Conservation (phyloP, 2,888 invertebrate genomes). For the Altica lythri region DNA sequence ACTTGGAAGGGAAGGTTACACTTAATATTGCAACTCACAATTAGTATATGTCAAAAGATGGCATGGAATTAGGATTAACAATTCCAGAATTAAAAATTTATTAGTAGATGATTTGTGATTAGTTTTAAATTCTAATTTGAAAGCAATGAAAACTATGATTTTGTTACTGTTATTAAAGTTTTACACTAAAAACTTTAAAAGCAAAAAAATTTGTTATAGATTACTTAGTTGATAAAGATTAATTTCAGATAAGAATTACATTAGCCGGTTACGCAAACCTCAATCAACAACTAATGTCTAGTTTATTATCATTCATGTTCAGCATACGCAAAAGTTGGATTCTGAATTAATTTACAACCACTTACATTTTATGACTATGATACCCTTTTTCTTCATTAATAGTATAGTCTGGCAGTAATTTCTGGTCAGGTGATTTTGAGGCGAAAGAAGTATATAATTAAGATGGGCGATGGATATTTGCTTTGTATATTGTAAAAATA, state of each 20-base stretch:
- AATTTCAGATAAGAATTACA: constrained; percentile 10
- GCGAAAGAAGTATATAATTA: constrained; percentile 10
- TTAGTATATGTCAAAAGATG: too few relatives aligned
- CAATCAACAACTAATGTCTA: constrained; percentile 10
- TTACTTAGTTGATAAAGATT: too few relatives aligned
- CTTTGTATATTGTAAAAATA: constrained; percentile 14
- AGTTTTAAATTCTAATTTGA: too few relatives aligned
- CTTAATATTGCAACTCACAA: too few relatives aligned
- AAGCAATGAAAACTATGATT: too few relatives aligned
- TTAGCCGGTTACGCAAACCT: constrained; percentile 9
- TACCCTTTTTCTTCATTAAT: constrained; percentile 13
- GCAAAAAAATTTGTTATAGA: too few relatives aligned
- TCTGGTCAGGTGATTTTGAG: constrained; percentile 21
- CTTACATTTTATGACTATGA: constrained; percentile 17
- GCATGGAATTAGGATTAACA: too few relatives aligned
- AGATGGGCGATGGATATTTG: constrained; percentile 2
- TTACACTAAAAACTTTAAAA: too few relatives aligned
- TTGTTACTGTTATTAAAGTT: too few relatives aligned
- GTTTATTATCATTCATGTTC: constrained; percentile 15
- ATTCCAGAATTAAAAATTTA: too few relatives aligned
- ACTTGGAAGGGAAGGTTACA: too few relatives aligned
- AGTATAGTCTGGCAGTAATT: constrained; percentile 15
- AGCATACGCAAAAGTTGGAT: constrained; percentile 13
- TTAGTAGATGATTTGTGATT: too few relatives aligned
- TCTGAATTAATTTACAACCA: constrained; percentile 26